Conservation (phyloP, 1,140 invertebrate species). For the Battus philenor region DNA sequence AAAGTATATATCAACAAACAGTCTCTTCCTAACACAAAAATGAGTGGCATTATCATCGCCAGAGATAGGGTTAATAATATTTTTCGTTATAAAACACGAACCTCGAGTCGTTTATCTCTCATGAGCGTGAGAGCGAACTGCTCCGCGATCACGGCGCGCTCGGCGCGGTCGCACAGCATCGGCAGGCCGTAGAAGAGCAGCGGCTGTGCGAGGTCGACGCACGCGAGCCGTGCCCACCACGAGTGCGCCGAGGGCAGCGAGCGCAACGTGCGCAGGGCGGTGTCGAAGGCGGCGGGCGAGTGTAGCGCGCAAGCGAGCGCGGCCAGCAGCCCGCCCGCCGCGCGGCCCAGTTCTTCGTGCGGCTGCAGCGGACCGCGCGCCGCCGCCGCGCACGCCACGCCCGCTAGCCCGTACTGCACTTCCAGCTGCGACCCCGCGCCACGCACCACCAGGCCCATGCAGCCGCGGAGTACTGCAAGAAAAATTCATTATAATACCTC, state of each 20-base stretch:
- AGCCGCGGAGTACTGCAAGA: conserved; percentile 39
- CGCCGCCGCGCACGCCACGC: conserved; percentile 84
- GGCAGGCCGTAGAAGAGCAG: conserved; percentile 92
- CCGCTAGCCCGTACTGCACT: conserved; percentile 80
- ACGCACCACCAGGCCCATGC: conserved; percentile 65
- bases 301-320: conserved; percentile 78
- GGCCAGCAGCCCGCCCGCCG: conserved; percentile 81
- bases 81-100: no score
- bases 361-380: conserved; percentile 79
- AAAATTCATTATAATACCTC: neutral
- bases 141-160: conserved; percentile 77
- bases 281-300: conserved; percentile 34
- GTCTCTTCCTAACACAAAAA: no score
- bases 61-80: no score
- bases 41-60: no score
- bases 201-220: conserved; percentile 87
- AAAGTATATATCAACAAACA: no score
- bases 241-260: conserved; percentile 67
- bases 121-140: conserved; percentile 80
- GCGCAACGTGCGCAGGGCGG: conserved; percentile 34
- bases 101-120: conserved; percentile 83
- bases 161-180: conserved; percentile 77
- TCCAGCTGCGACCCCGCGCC: conserved; percentile 70
- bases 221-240: conserved; percentile 86
- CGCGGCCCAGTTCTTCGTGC: conserved; percentile 87